Evolutionary conservation across 2,113 vertebrate species (phyloP).

Genomic region (Percopsis transmontana): DNA sequence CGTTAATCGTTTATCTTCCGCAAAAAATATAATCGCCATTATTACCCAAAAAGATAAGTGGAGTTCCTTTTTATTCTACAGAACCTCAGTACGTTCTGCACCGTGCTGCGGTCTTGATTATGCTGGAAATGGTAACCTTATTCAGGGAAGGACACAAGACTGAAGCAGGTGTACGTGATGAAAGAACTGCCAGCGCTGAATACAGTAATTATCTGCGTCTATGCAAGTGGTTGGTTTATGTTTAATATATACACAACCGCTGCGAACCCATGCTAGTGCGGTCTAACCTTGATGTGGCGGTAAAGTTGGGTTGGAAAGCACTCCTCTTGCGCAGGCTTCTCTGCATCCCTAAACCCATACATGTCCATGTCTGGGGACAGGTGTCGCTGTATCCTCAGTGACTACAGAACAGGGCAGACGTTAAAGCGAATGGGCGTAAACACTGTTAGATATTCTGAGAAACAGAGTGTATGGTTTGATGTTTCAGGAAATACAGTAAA

Average conservation of each 20-base stretch:
- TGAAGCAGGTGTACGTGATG: conserved; percentile 37
- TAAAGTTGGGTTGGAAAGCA: conserved; percentile 93
- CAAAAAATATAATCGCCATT: not conserved
- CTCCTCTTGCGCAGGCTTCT: conserved; percentile 86
- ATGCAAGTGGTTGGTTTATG: not conserved
- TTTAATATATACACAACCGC: too few species aligned
- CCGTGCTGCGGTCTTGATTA: conserved; percentile 5
- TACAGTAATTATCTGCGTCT: conserved; percentile 49
- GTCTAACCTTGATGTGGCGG: conserved; percentile 92
- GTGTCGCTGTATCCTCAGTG: conserved; percentile 89
- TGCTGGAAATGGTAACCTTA: conserved; percentile 19
- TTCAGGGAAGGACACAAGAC: conserved; percentile 28
- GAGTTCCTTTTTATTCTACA: too few species aligned
- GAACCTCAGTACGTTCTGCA: not conserved
- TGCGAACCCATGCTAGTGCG: not conserved
- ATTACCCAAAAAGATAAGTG: too few species aligned
- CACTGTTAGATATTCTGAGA: conserved; percentile 30
- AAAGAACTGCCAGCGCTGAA: conserved; percentile 33
- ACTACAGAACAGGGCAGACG: conserved; percentile 63
- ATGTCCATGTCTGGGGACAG: conserved; percentile 91
- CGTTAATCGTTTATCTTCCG: not conserved
- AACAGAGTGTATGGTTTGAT: not conserved
- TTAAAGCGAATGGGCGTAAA: not conserved
- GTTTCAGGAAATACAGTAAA: not conserved
- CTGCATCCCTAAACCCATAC: conserved; percentile 87